Evolutionary conservation across 2,797 vertebrate genomes (phyloP).

Genomic region (Rhinophrynus dorsalis): DNA sequence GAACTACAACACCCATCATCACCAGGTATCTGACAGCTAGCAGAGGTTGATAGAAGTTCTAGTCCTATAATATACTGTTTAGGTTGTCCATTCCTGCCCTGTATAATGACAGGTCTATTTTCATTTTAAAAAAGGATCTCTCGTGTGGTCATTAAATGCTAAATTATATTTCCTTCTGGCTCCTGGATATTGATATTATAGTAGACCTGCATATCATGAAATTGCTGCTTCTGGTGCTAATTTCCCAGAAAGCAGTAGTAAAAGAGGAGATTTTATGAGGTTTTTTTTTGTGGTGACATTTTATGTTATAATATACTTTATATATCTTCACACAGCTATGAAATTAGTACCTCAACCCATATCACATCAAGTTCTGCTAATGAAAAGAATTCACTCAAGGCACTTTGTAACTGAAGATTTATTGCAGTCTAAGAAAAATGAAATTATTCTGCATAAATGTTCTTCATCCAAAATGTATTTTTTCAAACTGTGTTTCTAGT

Average conservation of each 20-base stretch:
- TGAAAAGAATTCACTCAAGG: constrained; percentile 47
- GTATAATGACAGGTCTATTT: no score
- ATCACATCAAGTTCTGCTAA: constrained; percentile 54
- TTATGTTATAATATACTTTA: constrained; percentile 34
- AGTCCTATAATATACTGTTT: no score
- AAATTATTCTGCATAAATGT: constrained; percentile 51
- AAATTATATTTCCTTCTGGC: neutral
- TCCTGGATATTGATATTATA: neutral
- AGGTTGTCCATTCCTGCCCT: no score
- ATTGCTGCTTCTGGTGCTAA: neutral
- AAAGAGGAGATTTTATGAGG: constrained; percentile 26
- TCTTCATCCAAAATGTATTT: constrained; percentile 39
- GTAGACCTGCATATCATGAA: constrained; percentile 11
- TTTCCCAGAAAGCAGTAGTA: constrained; percentile 5
- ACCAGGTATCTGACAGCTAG: no score
- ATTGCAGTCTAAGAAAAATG: constrained; percentile 44
- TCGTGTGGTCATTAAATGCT: neutral
- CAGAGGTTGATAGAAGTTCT: no score
- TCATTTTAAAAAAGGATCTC: no score
- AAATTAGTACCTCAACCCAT: constrained; percentile 56
- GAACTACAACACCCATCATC: no score
- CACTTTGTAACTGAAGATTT: constrained; percentile 48
- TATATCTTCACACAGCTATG: constrained; percentile 38
- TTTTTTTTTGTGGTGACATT: constrained; percentile 22
- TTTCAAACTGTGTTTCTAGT: constrained; percentile 11